Percentiles rank a stretch among this genome's conserved stretches.
These are phyloP conservation scores for Brachyhypopomus gauderio DNA, from an alignment of 2,113 vertebrate genomes.

Conservation along the genomic window DNA sequence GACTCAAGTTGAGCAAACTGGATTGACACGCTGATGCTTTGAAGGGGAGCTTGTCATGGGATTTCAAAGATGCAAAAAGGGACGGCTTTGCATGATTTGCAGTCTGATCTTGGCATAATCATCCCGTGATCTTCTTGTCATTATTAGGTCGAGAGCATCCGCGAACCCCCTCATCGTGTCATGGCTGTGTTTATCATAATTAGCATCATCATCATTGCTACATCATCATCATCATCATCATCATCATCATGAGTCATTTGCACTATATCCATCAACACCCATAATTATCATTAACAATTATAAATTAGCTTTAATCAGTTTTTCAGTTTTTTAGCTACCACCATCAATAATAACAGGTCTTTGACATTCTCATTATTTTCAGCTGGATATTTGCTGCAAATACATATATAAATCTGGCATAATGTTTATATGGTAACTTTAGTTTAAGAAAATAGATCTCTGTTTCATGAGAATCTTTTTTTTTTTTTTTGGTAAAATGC, in stretches of 20 bases:
- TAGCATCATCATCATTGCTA: conserved; percentile 2
- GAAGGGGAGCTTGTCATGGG: neutral
- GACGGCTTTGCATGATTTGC: neutral
- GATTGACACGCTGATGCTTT: neutral
- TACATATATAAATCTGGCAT: neutral
- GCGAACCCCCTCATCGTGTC: conserved; percentile 54
- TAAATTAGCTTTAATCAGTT: conserved; percentile 6
- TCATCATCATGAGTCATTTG: conserved; percentile 57
- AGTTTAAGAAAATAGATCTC: neutral
- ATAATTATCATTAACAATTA: conserved; percentile 26
- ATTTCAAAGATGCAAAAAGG: conserved; percentile 11
- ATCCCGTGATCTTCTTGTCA: conserved; percentile 47
- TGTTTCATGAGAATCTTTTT: neutral
- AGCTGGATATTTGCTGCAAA: neutral
- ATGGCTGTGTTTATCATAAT: conserved; percentile 51
- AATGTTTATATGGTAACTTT: neutral
- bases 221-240: conserved; percentile 51
- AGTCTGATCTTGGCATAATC: conserved; percentile 1
- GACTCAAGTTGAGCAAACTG: neutral
- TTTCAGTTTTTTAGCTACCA: neutral
- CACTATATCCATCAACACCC: conserved; percentile 35
- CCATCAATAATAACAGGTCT: neutral
- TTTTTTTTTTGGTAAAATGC: neutral
- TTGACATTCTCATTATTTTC: neutral
- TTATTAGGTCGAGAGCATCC: conserved; percentile 52